Evolutionary conservation across 53 echinoderm and acorn worm genomes (phyloP), one percentile per base, ranked within the genome.

Genomic region (Henricia sp.): DNA sequence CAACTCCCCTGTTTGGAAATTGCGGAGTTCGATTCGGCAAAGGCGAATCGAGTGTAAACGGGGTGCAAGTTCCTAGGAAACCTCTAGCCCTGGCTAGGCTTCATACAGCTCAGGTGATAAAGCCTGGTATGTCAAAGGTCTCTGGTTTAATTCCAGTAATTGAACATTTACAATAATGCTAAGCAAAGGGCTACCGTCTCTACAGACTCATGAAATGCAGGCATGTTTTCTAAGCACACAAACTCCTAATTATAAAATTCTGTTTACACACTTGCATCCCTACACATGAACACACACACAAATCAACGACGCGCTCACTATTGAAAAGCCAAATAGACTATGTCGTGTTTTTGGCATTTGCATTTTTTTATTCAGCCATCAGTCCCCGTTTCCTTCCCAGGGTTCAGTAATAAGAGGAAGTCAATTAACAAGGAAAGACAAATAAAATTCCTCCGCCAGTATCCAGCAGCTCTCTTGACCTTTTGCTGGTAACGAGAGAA

Each of bases 351-450:
- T 39, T 76, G 27, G n/a, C 16, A 43, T 29, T 56, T 37, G 39
- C 16, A 23, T 21, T 20, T n/a, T 67, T 76, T 76, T 28, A 37
- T 56, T 42, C n/a, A 28, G n/a, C 76, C 42, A 57, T 58, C 42
- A 58, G 38, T 41, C 23, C n/a, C 29, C 13, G 26, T 58, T 76
- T n/a, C 40, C 40, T 58, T 59, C 57, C 58, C 40, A 28, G 29
- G 27, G 48, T 26, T 12, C 17, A 28, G 25, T 70, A 70, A 76
- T 70, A 70, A 58, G n/a, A 16, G 59, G 59, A 76, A 76, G 76
- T 76, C 76, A 76, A 76, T 76, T 59, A 76, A 26, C n/a, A 30
- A 57, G 25, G 58, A n/a, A 76, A 76, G 40, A 58, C 59, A 58
- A 76, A 76, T 42, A 59, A 59, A 8, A 42, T 26, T 76, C 40